These are phyloP conservation scores for Dexiosoma caninum DNA, from an alignment of 2,888 invertebrate species.

Conservation along the genomic window DNA sequence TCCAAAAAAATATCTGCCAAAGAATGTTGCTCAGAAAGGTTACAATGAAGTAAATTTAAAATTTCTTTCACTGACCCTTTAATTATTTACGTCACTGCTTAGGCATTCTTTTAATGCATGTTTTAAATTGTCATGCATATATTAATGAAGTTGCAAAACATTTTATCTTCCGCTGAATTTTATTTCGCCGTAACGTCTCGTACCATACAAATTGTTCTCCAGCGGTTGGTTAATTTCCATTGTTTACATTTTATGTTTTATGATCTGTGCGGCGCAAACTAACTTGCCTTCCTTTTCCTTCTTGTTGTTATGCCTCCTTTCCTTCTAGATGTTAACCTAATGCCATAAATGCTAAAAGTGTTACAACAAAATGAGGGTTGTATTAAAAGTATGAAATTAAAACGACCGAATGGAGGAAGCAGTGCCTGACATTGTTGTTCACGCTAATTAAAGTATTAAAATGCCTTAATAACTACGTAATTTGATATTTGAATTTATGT, in stretches of 20 bases:
- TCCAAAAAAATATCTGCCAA: too few species aligned
- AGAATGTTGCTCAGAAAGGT: too few species aligned
- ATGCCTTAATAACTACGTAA: slow-evolving; percentile 3
- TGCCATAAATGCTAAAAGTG: slow-evolving; percentile 21
- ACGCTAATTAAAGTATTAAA: slow-evolving; percentile 44
- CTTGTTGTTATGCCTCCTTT: neutral
- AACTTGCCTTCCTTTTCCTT: neutral
- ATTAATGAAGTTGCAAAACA: slow-evolving; percentile 7
- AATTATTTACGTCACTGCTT: too few species aligned
- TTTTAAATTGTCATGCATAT: slow-evolving; percentile 10
- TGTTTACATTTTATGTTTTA: slow-evolving; percentile 47
- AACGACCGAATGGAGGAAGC: neutral
- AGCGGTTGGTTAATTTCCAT: slow-evolving; percentile 51
- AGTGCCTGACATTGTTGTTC: slow-evolving; percentile 10
- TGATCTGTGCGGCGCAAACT: slow-evolving; percentile 17
- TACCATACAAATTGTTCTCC: slow-evolving; percentile 30
- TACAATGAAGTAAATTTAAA: too few species aligned
- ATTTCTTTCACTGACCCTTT: too few species aligned
- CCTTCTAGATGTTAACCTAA: slow-evolving; percentile 19
- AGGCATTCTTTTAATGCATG: neutral
- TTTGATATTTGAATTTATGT: neutral
- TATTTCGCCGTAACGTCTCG: neutral
- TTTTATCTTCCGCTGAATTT: slow-evolving; percentile 1
- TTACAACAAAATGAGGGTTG: neutral
- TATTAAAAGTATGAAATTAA: neutral